Conservation (phyloP, 2,797 vertebrate genomes). For the Schizothorax lantsangensis region DNA sequence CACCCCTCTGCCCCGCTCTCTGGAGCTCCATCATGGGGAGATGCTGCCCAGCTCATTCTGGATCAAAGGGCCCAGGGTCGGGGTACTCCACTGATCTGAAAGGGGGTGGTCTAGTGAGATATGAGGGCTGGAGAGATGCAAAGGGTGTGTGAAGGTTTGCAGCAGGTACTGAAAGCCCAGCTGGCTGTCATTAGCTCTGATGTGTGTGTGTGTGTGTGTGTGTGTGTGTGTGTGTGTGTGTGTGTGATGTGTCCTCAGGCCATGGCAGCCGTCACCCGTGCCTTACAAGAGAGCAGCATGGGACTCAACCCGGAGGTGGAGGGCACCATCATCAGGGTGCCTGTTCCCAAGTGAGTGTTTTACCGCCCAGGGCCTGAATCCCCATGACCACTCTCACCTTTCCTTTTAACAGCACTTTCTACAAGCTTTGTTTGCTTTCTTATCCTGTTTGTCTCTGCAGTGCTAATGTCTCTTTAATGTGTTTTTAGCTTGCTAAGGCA, state of each 20-base stretch:
- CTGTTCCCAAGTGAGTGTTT: slow-evolving; percentile 91
- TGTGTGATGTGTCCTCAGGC: slow-evolving; percentile 83
- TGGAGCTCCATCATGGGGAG: slow-evolving; percentile 43
- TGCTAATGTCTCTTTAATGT: slow-evolving; percentile 18
- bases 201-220: slow-evolving; percentile 72
- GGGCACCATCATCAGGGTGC: slow-evolving; percentile 90
- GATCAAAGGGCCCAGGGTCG: slow-evolving; percentile 85
- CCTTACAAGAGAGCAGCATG: slow-evolving; percentile 94
- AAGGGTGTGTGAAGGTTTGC: slow-evolving; percentile 77
- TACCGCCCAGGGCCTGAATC: slow-evolving; percentile 39
- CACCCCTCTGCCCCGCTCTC: slow-evolving; percentile 22
- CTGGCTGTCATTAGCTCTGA: slow-evolving; percentile 87
- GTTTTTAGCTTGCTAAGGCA: not conserved
- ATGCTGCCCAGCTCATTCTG: slow-evolving; percentile 61
- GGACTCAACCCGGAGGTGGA: slow-evolving; percentile 97
- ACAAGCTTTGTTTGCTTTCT: slow-evolving; percentile 49
- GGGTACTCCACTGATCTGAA: slow-evolving; percentile 78
- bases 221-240: slow-evolving; percentile 71
- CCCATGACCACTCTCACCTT: slow-evolving; percentile 51
- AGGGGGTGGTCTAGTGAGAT: slow-evolving; percentile 24
- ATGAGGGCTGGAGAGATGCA: slow-evolving; percentile 32
- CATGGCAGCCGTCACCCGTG: slow-evolving; percentile 85
- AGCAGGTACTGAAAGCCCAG: slow-evolving; percentile 81
- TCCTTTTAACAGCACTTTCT: slow-evolving; percentile 42
- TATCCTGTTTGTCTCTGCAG: slow-evolving; percentile 38